These are phyloP conservation scores for Furnarius figulus DNA, from an alignment of 2,113 vertebrate species.

Conservation along the genomic window DNA sequence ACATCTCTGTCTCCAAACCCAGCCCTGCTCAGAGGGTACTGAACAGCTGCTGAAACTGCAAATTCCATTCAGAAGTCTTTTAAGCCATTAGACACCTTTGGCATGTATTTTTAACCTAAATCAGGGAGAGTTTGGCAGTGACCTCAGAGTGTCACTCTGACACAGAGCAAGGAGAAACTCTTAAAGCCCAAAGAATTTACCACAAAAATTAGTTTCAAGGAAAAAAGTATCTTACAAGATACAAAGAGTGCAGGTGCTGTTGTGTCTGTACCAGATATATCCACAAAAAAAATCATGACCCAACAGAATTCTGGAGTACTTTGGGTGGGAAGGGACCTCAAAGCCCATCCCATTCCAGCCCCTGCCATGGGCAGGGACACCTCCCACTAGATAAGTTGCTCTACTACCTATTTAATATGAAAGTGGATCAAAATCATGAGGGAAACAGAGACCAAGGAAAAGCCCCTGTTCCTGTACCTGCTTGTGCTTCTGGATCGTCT, in stretches of 20 bases:
- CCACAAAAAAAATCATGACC: background rate
- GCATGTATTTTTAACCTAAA: background rate
- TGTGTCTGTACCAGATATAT: rapidly evolving
- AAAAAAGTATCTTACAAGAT: rapidly evolving
- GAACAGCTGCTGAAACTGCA: rapidly evolving
- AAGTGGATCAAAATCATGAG: background rate
- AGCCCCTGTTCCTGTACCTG: constrained; percentile 73
- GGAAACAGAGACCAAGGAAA: background rate
- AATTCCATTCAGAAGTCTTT: background rate
- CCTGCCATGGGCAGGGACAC: background rate
- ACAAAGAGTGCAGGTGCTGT: background rate
- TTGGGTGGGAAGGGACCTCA: background rate
- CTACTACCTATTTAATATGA: background rate
- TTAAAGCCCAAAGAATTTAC: background rate
- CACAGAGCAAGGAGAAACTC: background rate
- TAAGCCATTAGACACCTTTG: rapidly evolving
- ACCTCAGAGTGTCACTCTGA: background rate
- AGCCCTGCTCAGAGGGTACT: background rate
- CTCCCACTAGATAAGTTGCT: background rate
- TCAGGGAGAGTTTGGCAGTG: background rate
- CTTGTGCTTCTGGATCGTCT: constrained; percentile 91
- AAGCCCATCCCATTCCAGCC: background rate
- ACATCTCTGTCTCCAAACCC: background rate
- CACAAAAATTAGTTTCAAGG: background rate
- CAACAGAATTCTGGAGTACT: background rate